Conservation (phyloP, 2,113 vertebrate genomes). For the Tetraodon nigroviridis region DNA sequence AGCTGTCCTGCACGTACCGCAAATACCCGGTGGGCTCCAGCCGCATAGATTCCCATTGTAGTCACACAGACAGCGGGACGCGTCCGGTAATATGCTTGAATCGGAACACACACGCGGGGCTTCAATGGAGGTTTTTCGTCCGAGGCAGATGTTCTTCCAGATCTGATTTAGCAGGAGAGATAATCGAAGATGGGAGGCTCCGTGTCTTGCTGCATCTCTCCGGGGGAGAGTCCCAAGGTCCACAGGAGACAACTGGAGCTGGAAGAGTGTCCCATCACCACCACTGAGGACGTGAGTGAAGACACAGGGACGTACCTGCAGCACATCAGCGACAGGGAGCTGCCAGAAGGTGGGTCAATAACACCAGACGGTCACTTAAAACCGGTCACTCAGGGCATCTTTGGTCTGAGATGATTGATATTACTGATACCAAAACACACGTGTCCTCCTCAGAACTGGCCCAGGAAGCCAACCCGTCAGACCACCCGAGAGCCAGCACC, state of each 20-base stretch:
- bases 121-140: background rate
- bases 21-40: constrained; percentile 16
- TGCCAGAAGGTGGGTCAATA: constrained; percentile 80
- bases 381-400: too few relatives aligned
- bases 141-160: background rate
- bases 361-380: too few relatives aligned
- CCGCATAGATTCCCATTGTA: background rate
- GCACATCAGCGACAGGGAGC: constrained; percentile 92
- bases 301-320: constrained; percentile 88
- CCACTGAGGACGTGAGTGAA: constrained; percentile 78
- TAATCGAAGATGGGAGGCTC: constrained; percentile 81
- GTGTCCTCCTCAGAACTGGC: constrained; percentile 80
- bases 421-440: background rate
- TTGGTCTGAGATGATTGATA: too few relatives aligned
- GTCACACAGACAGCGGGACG: too few relatives aligned
- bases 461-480: constrained; percentile 92
- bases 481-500: constrained; percentile 93
- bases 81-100: too few relatives aligned
- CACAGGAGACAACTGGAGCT: constrained; percentile 65
- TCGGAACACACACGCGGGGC: too few relatives aligned
- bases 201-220: constrained; percentile 88
- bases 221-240: constrained; percentile 83
- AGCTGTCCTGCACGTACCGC: constrained; percentile 26
- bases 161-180: constrained; percentile 20
- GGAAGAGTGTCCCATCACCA: constrained; percentile 78